Evolutionary conservation across 2,888 invertebrate genomes (phyloP), one percentile per base, ranked within the genome.

Genomic region (Macrosoma leucophasiata): DNA sequence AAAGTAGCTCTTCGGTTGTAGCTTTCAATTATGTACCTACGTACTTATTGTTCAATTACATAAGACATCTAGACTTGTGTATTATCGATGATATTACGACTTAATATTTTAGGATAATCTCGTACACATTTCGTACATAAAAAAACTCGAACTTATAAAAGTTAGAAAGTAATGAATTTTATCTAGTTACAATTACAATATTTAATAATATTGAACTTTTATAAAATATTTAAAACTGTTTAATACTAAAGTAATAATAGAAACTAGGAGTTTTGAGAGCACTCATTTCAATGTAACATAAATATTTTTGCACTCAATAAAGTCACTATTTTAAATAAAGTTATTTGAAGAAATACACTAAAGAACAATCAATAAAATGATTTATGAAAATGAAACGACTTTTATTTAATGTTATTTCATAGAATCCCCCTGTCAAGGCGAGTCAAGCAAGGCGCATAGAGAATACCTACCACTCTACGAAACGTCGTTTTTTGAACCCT

Each of bases 251-350:
- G 43, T 51, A 50, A 58, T 51, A 58, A 56, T 55, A 58, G 58
- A 69, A 69, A 26, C 24, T n/a, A n/a, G n/a, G n/a, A n/a, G 33
- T 43, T 48, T 46, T 53, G 36, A 63, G 56, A 74, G 81, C 82
- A 81, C 81, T 67, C 52, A 60, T 70, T 71, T 73, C 67, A 68
- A 64, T 65, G 58, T 70, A 70, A 74, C 62, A 46, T 68, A 73
- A 66, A 73, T 77, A 81, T 78, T 81, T 77, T 78, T 78, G 81
- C 81, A 82, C 81, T 70, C 60, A 62, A 71, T 72, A 69, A 76
- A 72, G 58, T 72, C 76, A 79, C 79, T 77, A 78, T 78, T 78
- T 78, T 78, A 75, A 77, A 73, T 69, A 73, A 70, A 70, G 52
- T 65, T 70, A 71, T 69, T 66, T 62, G 60, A 68, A 60, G 57